A percentile compares a stretch with the other conserved stretches of the same genome.
Conservation (phyloP, 2,888 invertebrate genomes). For the Brassicogethes aeneus region DNA sequence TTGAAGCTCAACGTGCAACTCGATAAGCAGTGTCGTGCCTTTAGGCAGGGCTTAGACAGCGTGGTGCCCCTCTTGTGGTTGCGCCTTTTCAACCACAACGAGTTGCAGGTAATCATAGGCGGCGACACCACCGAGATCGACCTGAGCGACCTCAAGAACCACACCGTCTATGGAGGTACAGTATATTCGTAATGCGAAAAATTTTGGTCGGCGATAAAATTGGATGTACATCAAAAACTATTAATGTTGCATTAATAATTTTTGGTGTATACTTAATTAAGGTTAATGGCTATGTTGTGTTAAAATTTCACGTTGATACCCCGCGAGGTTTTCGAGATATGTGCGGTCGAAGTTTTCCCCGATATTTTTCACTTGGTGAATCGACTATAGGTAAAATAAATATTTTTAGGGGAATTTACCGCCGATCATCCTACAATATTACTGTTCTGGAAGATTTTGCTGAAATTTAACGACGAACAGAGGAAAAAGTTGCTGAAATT, state of each 20-base stretch:
- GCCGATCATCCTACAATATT: conserved; percentile 75
- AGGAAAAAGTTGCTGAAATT: conserved; percentile 87
- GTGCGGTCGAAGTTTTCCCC: no score
- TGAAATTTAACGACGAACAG: conserved; percentile 73
- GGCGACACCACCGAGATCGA: conserved; percentile 93
- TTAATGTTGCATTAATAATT: no score
- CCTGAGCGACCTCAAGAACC: conserved; percentile 72
- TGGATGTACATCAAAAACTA: no score
- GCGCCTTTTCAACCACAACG: conserved; percentile 88
- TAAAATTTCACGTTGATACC: no score
- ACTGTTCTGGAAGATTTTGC: conserved; percentile 84
- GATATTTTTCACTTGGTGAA: no score
- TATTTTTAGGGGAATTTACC: conserved; percentile 63
- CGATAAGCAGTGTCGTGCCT: conserved; percentile 76
- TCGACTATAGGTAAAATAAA: no score
- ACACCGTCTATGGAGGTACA: conserved; percentile 83
- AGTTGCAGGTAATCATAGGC: conserved; percentile 93
- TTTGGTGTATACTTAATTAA: no score
- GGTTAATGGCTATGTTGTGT: no score
- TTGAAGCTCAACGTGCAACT: conserved; percentile 91
- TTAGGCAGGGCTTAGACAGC: conserved; percentile 82
- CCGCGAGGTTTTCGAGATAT: no score
- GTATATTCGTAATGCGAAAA: not conserved
- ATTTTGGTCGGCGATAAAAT: not conserved
- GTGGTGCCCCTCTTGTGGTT: conserved; percentile 91